Evolutionary conservation across 2,888 invertebrate genomes (phyloP).

Genomic region (Amitus sp.): DNA sequence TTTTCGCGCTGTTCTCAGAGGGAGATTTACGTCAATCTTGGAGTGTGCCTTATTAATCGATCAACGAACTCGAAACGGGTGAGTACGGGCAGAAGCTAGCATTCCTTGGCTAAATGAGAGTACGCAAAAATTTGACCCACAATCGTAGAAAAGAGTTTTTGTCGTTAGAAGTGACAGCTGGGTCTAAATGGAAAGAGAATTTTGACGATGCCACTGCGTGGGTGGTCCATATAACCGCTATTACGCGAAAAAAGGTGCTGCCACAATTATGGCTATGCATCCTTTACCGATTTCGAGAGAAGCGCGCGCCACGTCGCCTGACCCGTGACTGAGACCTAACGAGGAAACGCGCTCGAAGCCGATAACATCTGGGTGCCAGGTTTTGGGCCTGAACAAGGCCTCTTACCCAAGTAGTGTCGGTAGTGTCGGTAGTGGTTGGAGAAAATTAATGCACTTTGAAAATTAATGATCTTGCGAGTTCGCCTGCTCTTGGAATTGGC

Average conservation of each 20-base stretch:
- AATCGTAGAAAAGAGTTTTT: not conserved
- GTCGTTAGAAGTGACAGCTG: constrained; percentile 4
- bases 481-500: constrained; percentile 34
- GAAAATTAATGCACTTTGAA: constrained; percentile 61
- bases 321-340: constrained; percentile 39
- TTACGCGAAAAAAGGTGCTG: constrained; percentile 23
- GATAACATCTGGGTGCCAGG: constrained; percentile 61
- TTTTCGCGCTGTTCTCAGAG: no score
- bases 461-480: constrained; percentile 56
- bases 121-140: not conserved
- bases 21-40: constrained; percentile 60
- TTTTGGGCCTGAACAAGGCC: constrained; percentile 43
- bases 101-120: not conserved
- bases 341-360: constrained; percentile 41
- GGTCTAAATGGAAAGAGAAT: not conserved
- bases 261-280: constrained; percentile 27
- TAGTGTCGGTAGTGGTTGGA: constrained; percentile 45
- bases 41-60: constrained; percentile 62
- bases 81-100: not conserved
- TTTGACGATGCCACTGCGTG: constrained; percentile 20
- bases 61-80: constrained; percentile 23
- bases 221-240: constrained; percentile 37
- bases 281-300: constrained; percentile 38
- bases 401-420: constrained; percentile 30
- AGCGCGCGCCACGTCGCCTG: constrained; percentile 25